Conservation (phyloP, 2,797 vertebrate species). For the Onychomys leucogaster region DNA sequence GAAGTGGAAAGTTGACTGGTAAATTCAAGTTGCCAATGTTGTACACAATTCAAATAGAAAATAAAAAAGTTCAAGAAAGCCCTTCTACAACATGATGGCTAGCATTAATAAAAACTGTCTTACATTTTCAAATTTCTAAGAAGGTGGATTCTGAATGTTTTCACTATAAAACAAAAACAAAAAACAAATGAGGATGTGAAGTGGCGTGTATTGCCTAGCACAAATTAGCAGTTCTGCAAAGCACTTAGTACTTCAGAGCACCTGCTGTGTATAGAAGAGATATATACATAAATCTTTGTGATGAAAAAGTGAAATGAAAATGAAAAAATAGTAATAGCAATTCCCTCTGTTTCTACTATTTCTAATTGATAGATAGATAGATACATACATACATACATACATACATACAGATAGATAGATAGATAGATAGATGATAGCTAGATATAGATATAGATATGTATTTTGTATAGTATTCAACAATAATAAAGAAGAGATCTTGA, state of each 20-base stretch:
- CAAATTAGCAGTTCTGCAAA: neutral
- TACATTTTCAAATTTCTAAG: neutral
- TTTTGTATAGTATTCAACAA: neutral
- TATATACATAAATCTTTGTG: neutral
- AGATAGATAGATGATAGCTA: too few relatives aligned
- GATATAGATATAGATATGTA: neutral
- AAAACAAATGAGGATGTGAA: neutral
- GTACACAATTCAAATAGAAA: neutral
- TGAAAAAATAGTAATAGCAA: neutral
- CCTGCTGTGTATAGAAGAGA: neutral
- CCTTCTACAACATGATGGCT: neutral
- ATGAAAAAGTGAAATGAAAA: too few relatives aligned
- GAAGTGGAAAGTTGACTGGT: neutral
- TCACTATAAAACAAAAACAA: neutral
- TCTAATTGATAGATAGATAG: neutral
- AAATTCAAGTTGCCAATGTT: neutral
- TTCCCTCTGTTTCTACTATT: neutral
- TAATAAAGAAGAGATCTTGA: neutral
- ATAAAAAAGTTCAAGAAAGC: neutral
- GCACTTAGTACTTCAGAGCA: neutral
- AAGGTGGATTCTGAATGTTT: neutral
- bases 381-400: neutral
- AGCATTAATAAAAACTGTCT: neutral
- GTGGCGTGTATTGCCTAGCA: neutral
- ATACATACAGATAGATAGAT: too few relatives aligned